Percentiles rank a stretch among this genome's conserved stretches.
Evolutionary conservation across 2,888 invertebrate genomes (phyloP).

Genomic region (Zygogramma bicolorata): DNA sequence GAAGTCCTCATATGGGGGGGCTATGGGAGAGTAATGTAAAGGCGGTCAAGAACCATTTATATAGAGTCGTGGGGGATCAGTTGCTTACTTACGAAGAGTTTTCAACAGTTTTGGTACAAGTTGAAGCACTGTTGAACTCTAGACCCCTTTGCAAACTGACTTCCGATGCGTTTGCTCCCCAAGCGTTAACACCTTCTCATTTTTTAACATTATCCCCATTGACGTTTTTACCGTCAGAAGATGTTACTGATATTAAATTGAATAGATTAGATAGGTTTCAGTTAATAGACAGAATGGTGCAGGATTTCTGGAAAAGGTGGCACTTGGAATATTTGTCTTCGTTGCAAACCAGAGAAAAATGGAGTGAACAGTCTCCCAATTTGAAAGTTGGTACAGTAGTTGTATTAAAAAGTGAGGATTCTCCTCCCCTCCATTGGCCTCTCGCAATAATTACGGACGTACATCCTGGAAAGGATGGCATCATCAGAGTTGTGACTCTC

Average conservation of each 20-base stretch:
- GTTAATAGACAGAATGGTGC: constrained; percentile 12
- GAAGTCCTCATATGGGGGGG: constrained; percentile 13
- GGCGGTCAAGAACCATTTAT: not conserved
- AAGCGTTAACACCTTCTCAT: too few species aligned
- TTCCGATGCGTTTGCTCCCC: not conserved
- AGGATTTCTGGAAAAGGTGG: constrained; percentile 26
- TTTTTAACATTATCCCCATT: constrained; percentile 21
- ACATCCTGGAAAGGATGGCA: constrained; percentile 3
- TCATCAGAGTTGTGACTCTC: not conserved
- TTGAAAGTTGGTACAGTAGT: constrained; percentile 6
- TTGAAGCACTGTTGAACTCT: not conserved
- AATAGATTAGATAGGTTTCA: too few species aligned
- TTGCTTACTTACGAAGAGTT: constrained; percentile 24
- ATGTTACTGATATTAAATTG: not conserved
- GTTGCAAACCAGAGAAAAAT: constrained; percentile 15
- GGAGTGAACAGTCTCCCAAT: not conserved
- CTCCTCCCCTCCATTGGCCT: not conserved
- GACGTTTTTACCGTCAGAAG: constrained; percentile 1
- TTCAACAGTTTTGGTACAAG: not conserved
- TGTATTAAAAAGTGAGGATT: not conserved
- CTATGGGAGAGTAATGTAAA: constrained; percentile 25
- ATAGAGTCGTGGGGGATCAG: too few species aligned
- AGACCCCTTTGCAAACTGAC: not conserved
- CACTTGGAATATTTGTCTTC: constrained; percentile 11
- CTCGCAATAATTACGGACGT: not conserved